Percentiles rank a stretch among this genome's conserved stretches.
Conservation (phyloP, 2,888 invertebrate species). For the Caenorhabditis uteleia region DNA sequence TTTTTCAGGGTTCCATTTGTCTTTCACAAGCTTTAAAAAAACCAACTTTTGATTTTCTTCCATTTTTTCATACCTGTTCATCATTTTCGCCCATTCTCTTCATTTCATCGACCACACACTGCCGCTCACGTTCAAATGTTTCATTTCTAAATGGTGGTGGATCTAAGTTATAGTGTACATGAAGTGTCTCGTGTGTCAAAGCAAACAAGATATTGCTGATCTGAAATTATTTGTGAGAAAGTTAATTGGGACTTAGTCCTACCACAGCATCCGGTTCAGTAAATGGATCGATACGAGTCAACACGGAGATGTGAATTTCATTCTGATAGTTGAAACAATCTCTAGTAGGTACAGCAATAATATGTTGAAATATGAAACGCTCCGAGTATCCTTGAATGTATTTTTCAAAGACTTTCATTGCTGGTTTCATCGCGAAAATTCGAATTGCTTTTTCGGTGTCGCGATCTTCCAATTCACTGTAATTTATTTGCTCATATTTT, state of each 20-base stretch:
- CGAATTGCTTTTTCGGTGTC: conserved; percentile 14
- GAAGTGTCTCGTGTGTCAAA: conserved; percentile 22
- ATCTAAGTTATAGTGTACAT: conserved; percentile 23
- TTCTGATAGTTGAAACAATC: conserved; percentile 29
- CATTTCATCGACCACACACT: conserved; percentile 13
- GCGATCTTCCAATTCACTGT: background rate
- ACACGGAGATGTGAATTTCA: conserved; percentile 18
- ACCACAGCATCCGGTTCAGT: conserved; percentile 12
- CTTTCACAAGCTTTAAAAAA: background rate
- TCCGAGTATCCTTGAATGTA: conserved; percentile 20
- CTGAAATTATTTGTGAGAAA: conserved; percentile 10
- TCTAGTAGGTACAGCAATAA: conserved; percentile 10
- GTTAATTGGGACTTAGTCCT: background rate
- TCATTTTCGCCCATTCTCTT: conserved; percentile 3
- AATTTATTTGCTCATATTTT: background rate
- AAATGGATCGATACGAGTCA: conserved; percentile 16
- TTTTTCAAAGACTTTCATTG: conserved; percentile 16
- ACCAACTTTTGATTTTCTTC: background rate
- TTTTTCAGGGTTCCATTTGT: conserved; percentile 1
- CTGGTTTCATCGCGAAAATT: conserved; percentile 13
- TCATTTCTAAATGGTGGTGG: conserved; percentile 9
- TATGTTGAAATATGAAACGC: conserved; percentile 25
- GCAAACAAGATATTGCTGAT: conserved; percentile 13
- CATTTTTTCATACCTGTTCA: conserved; percentile 5
- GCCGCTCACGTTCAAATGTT: conserved; percentile 10